These are phyloP conservation scores for Pyrocephalus nanus DNA, from an alignment of 2,797 vertebrate species.

Conservation along the genomic window DNA sequence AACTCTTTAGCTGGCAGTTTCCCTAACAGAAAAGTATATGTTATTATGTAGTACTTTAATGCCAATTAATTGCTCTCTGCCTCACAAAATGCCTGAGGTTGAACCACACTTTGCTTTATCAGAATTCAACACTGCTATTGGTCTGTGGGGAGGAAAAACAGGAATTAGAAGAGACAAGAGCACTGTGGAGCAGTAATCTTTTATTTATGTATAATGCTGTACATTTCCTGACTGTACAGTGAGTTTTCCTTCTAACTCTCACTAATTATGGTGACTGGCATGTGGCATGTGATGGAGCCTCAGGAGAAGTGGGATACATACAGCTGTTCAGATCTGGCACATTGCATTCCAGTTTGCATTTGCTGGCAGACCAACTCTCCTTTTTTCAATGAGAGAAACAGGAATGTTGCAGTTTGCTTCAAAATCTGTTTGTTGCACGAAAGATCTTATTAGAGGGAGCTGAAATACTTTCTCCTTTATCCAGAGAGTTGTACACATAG, in stretches of 20 bases:
- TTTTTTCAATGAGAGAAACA: background rate
- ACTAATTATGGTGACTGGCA: slow-evolving; percentile 53
- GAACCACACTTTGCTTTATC: slow-evolving; percentile 49
- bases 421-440: background rate
- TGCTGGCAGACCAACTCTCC: background rate
- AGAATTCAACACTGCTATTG: slow-evolving; percentile 46
- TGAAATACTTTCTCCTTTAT: background rate
- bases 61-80: slow-evolving; percentile 51
- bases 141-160: slow-evolving; percentile 38
- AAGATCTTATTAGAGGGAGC: background rate
- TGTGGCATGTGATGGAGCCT: slow-evolving; percentile 43
- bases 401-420: background rate
- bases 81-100: slow-evolving; percentile 54
- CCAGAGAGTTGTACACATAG: background rate
- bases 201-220: slow-evolving; percentile 66
- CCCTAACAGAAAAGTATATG: background rate
- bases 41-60: slow-evolving; percentile 10
- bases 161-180: slow-evolving; percentile 58
- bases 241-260: slow-evolving; percentile 17
- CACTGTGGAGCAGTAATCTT: slow-evolving; percentile 53
- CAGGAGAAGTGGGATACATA: slow-evolving; percentile 21
- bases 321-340: slow-evolving; percentile 48
- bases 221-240: slow-evolving; percentile 38
- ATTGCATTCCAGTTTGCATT: background rate
- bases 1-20: background rate